phyloP scores from a whole-genome alignment of 2,797 vertebrate species.

The Benthosema pterotum region DNA sequence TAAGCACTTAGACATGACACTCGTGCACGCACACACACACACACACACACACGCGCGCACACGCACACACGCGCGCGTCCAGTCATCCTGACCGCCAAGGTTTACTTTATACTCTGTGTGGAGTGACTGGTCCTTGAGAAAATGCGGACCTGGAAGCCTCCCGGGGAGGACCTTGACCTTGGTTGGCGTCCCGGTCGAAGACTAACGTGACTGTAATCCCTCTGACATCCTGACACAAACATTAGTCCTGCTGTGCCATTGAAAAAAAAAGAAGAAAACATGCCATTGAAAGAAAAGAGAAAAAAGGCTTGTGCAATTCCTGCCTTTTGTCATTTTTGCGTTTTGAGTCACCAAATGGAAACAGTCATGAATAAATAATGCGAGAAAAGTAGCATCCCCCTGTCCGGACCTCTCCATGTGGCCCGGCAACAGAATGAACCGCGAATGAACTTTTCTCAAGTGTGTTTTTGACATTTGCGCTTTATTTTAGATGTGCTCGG shows the following conservation, averaged over 20 bases:
- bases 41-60: no score
- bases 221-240: slow-evolving; percentile 57
- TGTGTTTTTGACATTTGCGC: slow-evolving; percentile 55
- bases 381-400: slow-evolving; percentile 28
- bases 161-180: slow-evolving; percentile 37
- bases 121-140: slow-evolving; percentile 35
- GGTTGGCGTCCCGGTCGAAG: slow-evolving; percentile 28
- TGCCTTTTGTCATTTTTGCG: slow-evolving; percentile 35
- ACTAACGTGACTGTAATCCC: slow-evolving; percentile 42
- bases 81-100: slow-evolving; percentile 37
- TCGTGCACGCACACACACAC: slow-evolving; percentile 9
- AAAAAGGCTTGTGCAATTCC: slow-evolving; percentile 43
- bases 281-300: slow-evolving; percentile 30
- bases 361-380: slow-evolving; percentile 45
- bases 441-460: slow-evolving; percentile 50
- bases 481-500: slow-evolving; percentile 61
- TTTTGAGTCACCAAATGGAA: slow-evolving; percentile 54
- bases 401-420: slow-evolving; percentile 39
- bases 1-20: slow-evolving; percentile 15
- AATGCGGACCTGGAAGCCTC: slow-evolving; percentile 42
- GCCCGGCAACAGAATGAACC: slow-evolving; percentile 36
- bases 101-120: slow-evolving; percentile 33
- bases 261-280: slow-evolving; percentile 19
- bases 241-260: slow-evolving; percentile 45
- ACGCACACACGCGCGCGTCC: slow-evolving; percentile 5